Conservation (phyloP, 2,888 invertebrate genomes). For the Ommatoiulus sabulosus region DNA sequence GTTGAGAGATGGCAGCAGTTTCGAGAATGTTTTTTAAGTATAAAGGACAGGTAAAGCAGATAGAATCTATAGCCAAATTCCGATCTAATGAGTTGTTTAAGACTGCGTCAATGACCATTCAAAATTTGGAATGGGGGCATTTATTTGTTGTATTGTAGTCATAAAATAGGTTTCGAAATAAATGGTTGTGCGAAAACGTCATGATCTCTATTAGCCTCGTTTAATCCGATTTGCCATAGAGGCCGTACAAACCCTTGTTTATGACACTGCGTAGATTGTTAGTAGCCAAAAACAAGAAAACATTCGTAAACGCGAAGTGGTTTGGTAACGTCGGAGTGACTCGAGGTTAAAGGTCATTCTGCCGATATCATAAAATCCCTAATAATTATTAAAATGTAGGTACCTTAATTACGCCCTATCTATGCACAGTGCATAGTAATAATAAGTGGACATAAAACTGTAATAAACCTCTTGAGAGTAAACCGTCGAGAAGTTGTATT, state of each 20-base stretch:
- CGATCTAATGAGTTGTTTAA: neutral
- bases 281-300: neutral
- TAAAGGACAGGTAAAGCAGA: no score
- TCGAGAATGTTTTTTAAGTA: neutral
- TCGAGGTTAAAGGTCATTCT: constrained; percentile 19
- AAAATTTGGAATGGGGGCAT: neutral
- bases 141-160: neutral
- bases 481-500: no score
- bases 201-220: neutral
- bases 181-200: neutral
- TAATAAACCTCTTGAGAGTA: neutral
- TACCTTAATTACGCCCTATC: neutral
- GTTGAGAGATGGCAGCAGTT: neutral
- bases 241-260: no score
- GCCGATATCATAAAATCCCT: neutral
- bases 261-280: neutral
- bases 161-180: neutral
- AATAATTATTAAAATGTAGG: neutral
- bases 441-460: neutral
- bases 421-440: neutral
- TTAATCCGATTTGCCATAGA: neutral
- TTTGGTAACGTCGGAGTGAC: neutral
- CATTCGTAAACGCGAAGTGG: neutral
- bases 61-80: neutral
- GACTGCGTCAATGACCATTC: neutral